These are phyloP conservation scores for Zoroaster sp. DNA, from an alignment of 53 echinoderm and acorn worm species.

Conservation along the genomic window DNA sequence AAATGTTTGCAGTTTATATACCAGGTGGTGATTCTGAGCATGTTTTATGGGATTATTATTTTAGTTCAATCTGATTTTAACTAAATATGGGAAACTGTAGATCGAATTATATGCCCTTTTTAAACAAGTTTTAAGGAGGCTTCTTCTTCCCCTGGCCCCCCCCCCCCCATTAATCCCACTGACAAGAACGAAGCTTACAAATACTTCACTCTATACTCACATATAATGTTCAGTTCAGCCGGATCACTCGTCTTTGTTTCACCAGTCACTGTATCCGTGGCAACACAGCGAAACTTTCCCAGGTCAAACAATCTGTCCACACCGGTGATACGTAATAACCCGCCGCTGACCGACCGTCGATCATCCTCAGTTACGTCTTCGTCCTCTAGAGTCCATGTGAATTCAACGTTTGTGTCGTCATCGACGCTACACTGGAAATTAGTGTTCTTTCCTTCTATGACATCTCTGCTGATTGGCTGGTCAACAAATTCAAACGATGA, in stretches of 20 bases:
- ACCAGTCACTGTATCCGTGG: constrained; percentile 25
- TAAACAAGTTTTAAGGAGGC: too few species aligned
- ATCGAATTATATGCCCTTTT: too few species aligned
- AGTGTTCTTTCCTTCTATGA: constrained; percentile 44
- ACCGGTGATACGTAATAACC: constrained; percentile 49
- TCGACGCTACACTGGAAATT: constrained; percentile 73
- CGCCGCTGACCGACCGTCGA: constrained; percentile 57
- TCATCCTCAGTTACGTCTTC: constrained; percentile 20
- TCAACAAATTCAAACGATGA: constrained; percentile 52
- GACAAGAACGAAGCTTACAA: too few species aligned
- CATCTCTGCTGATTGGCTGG: constrained; percentile 66
- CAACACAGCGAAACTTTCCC: constrained; percentile 67
- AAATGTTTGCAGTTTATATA: too few species aligned
- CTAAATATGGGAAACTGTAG: too few species aligned
- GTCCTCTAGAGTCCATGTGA: constrained; percentile 70
- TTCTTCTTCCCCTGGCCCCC: too few species aligned
- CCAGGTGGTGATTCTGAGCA: too few species aligned
- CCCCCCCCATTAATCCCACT: too few species aligned
- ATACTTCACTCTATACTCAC: constrained; percentile 55
- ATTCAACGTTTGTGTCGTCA: constrained; percentile 55
- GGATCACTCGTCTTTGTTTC: constrained; percentile 56
- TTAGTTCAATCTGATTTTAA: too few species aligned
- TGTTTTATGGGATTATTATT: too few species aligned
- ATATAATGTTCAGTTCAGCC: constrained; percentile 73
- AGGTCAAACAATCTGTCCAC: constrained; percentile 62